Evolutionary conservation across 1,140 invertebrate genomes (phyloP), one percentile per base, ranked within the genome.

Genomic region (Macrosteles quadrilineatus): DNA sequence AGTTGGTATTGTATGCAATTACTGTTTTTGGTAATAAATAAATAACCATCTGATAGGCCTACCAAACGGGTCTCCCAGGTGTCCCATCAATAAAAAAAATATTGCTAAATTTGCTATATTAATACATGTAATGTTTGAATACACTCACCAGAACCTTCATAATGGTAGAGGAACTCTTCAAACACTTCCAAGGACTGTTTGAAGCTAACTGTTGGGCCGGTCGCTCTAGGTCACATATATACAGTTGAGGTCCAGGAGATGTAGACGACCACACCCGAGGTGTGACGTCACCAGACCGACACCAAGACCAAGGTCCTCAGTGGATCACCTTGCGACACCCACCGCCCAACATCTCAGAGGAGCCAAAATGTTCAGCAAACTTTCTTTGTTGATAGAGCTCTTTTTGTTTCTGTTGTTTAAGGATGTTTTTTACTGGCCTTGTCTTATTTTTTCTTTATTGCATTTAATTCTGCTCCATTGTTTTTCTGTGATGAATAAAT

Each of bases 141-240:
- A 14, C 32, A 50, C 47, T 50, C n/a, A 50, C 47, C 47, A 50
- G n/a, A 21, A 50, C 47, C 47, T 50, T 50, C 47, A 50, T 50
- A n/a, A 50, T 50, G 14, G 4, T 21, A 4, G 47, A 50, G 47
- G n/a, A 50, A 50, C 47, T 50, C 47, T 50, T 21, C 47, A 21
- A 50, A 50, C 47, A 50, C 47, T 50, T 50, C 47, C 21, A 4
- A 50, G 47, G 47, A 50, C 47, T 50, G 47, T 50, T 50, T 17
- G 47, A 50, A 11, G 47, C 47, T 50, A 50, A 19, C 47, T 50
- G 47, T n/a, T n/a, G 21, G 47, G 47, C 47, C 3, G 4, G 14
- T n/a, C 3, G 47, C 47, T 17, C 6, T 4, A 50, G 21, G n/a
- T 9, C 6, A 19, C 47, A 4, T 6, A 3, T 50, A 50, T 50